A percentile compares a stretch with the other conserved stretches of the same genome.
Evolutionary conservation across 2,797 vertebrate species (phyloP).

Genomic region (Natrix natrix): DNA sequence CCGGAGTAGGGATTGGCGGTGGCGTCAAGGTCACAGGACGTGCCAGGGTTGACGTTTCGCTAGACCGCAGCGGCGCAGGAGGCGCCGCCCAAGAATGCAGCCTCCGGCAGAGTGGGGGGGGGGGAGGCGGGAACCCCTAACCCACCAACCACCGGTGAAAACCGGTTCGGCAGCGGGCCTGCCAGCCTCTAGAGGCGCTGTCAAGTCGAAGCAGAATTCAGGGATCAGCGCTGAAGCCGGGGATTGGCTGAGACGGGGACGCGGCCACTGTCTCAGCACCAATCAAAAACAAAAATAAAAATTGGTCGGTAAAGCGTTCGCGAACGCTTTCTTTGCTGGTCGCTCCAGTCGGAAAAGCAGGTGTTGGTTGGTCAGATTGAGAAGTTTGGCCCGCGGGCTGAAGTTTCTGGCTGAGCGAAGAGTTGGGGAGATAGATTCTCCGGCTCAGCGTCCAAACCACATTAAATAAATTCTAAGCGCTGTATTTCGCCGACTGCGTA

Average conservation of each 20-base stretch:
- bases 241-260: constrained; percentile 7
- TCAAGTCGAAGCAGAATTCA: neutral
- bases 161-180: neutral
- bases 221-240: neutral
- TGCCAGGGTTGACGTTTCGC: constrained; percentile 74
- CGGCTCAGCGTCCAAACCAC: neutral
- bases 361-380: neutral
- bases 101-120: neutral
- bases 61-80: constrained; percentile 72
- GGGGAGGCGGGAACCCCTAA: accelerated
- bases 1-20: constrained; percentile 79
- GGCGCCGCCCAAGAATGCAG: constrained; percentile 43
- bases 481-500: neutral
- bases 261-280: neutral
- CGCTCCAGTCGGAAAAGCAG: neutral
- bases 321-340: too few species aligned
- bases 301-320: neutral
- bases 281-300: neutral
- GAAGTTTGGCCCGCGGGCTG: neutral
- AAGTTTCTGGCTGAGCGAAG: too few species aligned
- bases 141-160: neutral
- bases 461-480: neutral
- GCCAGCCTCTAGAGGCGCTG: neutral
- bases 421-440: neutral
- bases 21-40: constrained; percentile 86